phyloP scores from a whole-genome alignment of 2,797 vertebrate genomes.

The Nyctalus aviator region DNA sequence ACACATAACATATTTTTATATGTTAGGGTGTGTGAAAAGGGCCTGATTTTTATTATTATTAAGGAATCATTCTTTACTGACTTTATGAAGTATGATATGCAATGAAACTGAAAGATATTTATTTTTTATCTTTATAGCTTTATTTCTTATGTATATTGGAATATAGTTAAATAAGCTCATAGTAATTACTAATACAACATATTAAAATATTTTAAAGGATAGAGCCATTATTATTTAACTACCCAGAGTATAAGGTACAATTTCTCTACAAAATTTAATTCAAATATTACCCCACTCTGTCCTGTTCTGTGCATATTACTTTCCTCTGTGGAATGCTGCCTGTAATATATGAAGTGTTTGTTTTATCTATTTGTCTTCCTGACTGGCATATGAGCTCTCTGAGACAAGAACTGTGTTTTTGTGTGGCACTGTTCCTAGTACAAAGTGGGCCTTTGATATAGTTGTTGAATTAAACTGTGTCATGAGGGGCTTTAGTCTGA shows the following conservation, averaged over 20 bases:
- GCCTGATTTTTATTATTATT: slow-evolving; percentile 27
- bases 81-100: background rate
- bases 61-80: background rate
- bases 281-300: background rate
- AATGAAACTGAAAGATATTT: background rate
- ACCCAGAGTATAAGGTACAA: background rate
- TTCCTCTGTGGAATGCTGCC: background rate
- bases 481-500: background rate
- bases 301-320: background rate
- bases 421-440: background rate
- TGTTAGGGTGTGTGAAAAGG: background rate
- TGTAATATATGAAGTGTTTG: background rate
- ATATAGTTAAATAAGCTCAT: background rate
- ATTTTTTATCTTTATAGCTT: slow-evolving; percentile 42
- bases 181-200: background rate
- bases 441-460: background rate
- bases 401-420: background rate
- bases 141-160: background rate
- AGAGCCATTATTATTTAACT: background rate
- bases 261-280: slow-evolving; percentile 23
- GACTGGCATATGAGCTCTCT: background rate
- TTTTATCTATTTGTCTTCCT: background rate
- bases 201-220: slow-evolving; percentile 13
- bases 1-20: background rate
- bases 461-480: background rate